phyloP scores from a whole-genome alignment of 2,797 vertebrate species.

The Sylvia borin region DNA sequence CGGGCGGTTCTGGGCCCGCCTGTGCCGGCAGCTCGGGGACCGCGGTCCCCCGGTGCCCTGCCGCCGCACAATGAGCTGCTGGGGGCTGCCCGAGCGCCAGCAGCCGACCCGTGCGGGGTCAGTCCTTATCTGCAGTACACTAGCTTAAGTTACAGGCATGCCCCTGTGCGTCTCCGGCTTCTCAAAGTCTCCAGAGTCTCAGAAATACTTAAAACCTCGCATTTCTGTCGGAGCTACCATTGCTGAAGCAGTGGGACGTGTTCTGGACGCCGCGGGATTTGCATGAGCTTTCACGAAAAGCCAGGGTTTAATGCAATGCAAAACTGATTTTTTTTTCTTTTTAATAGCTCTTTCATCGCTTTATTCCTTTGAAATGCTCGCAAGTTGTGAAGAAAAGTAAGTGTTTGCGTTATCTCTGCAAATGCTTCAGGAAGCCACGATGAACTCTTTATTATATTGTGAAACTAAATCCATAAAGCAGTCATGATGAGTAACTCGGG shows the following conservation, averaged over 20 bases:
- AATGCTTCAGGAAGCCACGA: slow-evolving; percentile 55
- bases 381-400: background rate
- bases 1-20: background rate
- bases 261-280: background rate
- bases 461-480: slow-evolving; percentile 56
- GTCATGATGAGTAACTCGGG: slow-evolving; percentile 52
- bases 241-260: background rate
- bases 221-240: background rate
- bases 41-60: background rate
- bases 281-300: background rate
- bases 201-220: background rate
- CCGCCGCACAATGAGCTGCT: fast-evolving
- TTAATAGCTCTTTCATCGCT: background rate
- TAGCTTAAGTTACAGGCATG: background rate
- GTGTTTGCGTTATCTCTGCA: slow-evolving; percentile 26
- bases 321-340: background rate
- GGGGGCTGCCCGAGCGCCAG: background rate
- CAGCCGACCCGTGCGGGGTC: background rate
- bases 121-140: background rate
- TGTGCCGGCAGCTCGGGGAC: background rate
- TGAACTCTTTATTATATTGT: slow-evolving; percentile 60
- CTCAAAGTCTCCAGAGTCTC: background rate
- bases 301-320: background rate
- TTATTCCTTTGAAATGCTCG: background rate
- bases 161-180: background rate